phyloP scores from a whole-genome alignment of 2,113 vertebrate genomes.

The Triplophysa tibetana region DNA sequence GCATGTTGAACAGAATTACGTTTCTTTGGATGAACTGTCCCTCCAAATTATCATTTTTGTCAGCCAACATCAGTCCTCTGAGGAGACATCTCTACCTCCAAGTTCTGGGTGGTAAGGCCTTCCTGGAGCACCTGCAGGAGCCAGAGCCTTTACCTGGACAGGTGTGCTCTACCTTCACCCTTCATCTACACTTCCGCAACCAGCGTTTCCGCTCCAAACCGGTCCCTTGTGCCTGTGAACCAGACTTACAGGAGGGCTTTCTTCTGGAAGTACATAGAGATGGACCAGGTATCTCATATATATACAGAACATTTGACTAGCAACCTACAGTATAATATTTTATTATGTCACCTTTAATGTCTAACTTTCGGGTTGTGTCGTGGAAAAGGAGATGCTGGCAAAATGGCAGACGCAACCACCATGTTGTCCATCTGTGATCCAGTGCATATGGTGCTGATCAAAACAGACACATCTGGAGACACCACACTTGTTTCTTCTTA shows the following conservation, averaged over 20 bases:
- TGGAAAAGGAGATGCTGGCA: slow-evolving; percentile 82
- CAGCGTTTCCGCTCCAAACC: slow-evolving; percentile 95
- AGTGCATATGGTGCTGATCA: slow-evolving; percentile 92
- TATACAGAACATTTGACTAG: background rate
- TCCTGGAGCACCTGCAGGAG: slow-evolving; percentile 95
- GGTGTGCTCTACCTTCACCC: slow-evolving; percentile 87
- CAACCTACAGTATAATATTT: background rate
- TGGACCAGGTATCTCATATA: slow-evolving; percentile 71
- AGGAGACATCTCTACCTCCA: slow-evolving; percentile 93
- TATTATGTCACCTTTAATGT: background rate
- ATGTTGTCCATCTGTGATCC: slow-evolving; percentile 95
- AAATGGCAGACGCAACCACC: slow-evolving; percentile 87
- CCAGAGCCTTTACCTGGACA: slow-evolving; percentile 90
- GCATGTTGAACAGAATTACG: background rate
- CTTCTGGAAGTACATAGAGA: slow-evolving; percentile 90
- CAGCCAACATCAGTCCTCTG: slow-evolving; percentile 88
- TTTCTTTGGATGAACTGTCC: background rate
- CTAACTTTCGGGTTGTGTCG: slow-evolving; percentile 2
- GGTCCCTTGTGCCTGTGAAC: slow-evolving; percentile 93
- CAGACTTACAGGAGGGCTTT: slow-evolving; percentile 92
- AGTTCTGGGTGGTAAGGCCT: slow-evolving; percentile 94
- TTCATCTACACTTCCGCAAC: slow-evolving; percentile 92
- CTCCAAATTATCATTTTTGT: slow-evolving; percentile 54
- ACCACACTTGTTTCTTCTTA: slow-evolving; percentile 89
- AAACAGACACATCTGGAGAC: slow-evolving; percentile 86